Evolutionary conservation across 2,797 vertebrate species (phyloP).

Genomic region (Pangasius larnaudii): DNA sequence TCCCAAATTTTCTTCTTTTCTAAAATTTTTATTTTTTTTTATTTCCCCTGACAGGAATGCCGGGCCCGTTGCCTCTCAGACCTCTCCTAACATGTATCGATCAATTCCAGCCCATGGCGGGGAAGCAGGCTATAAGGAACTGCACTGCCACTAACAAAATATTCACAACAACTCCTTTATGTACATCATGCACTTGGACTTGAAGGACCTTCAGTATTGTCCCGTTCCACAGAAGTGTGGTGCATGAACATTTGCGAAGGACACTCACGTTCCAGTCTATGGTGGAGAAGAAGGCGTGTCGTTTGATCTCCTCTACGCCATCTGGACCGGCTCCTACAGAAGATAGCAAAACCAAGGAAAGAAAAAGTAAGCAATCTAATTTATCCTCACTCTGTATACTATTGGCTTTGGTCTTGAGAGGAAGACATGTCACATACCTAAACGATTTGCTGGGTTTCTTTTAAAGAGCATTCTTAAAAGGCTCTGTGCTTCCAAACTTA

Average conservation of each 20-base stretch:
- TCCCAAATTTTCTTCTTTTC: no score
- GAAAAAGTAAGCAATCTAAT: background rate
- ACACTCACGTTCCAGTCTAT: slow-evolving; percentile 97
- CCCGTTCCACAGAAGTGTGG: background rate
- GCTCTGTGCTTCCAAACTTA: slow-evolving; percentile 96
- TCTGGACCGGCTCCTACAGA: slow-evolving; percentile 90
- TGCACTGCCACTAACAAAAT: no score
- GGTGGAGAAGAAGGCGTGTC: slow-evolving; percentile 94
- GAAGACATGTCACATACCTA: slow-evolving; percentile 78
- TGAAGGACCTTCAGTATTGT: background rate
- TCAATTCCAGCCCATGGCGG: background rate
- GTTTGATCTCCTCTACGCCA: slow-evolving; percentile 98
- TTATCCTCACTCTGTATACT: background rate
- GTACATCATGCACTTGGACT: background rate
- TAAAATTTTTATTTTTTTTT: no score
- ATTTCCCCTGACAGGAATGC: background rate
- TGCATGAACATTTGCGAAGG: background rate
- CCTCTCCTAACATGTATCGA: background rate
- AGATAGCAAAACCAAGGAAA: background rate
- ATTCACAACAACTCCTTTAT: background rate
- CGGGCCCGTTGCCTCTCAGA: background rate
- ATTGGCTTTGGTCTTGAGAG: background rate
- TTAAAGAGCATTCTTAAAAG: slow-evolving; percentile 97
- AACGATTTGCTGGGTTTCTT: slow-evolving; percentile 93
- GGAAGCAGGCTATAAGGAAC: background rate